These are phyloP conservation scores for Phyllopteryx taeniolatus DNA, from an alignment of 2,113 vertebrate species.

Conservation along the genomic window DNA sequence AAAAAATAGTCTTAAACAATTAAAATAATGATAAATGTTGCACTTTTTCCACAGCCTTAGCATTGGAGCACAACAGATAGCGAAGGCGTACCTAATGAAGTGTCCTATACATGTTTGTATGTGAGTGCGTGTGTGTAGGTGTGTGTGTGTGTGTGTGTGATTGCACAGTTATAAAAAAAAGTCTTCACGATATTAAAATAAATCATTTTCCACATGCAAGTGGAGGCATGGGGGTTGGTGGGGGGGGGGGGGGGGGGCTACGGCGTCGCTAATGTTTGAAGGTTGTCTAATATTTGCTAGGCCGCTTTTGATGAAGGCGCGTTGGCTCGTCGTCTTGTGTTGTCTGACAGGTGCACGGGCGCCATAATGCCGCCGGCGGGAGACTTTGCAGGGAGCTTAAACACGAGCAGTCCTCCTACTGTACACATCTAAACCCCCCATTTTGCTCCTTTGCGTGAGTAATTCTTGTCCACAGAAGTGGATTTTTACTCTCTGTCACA, in stretches of 20 bases:
- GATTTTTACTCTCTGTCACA: conserved; percentile 65
- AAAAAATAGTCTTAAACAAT: too few species aligned
- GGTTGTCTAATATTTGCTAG: conserved; percentile 45
- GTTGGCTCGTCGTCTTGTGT: conserved; percentile 54
- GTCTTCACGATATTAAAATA: conserved; percentile 24
- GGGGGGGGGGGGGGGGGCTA: too few species aligned
- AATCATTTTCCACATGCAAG: conserved; percentile 38
- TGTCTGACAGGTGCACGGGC: conserved; percentile 68
- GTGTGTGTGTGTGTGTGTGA: too few species aligned
- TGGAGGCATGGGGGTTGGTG: conserved; percentile 21
- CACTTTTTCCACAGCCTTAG: too few species aligned
- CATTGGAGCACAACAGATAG: too few species aligned
- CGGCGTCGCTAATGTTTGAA: conserved; percentile 47
- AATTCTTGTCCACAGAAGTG: conserved; percentile 67
- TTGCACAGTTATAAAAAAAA: conserved; percentile 13
- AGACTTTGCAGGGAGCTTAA: conserved; percentile 70
- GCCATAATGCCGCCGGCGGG: conserved; percentile 68
- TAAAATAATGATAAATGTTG: too few species aligned
- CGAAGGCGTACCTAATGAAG: too few species aligned
- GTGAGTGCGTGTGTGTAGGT: too few species aligned
- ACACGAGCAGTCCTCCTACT: conserved; percentile 68
- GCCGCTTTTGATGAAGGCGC: conserved; percentile 52
- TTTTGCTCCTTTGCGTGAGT: conserved; percentile 66
- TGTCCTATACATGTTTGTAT: too few species aligned
- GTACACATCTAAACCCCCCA: conserved; percentile 71